phyloP scores from a whole-genome alignment of 2,888 invertebrate species.

The Tholera decimalis region DNA sequence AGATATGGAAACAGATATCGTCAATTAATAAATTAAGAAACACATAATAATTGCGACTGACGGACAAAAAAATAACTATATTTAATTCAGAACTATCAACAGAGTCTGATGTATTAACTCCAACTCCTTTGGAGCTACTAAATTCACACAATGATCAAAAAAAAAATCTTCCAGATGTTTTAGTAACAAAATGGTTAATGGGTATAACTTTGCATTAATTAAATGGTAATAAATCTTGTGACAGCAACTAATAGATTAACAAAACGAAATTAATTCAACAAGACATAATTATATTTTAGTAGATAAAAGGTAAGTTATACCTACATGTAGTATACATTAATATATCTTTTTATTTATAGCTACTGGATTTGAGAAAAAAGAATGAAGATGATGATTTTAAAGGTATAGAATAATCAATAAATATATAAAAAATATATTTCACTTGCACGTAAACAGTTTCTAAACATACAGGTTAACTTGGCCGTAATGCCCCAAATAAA shows the following conservation, averaged over 20 bases:
- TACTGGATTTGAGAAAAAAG: neutral
- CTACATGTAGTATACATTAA: too few species aligned
- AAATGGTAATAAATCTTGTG: constrained; percentile 29
- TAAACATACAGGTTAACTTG: too few species aligned
- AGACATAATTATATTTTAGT: constrained; percentile 1
- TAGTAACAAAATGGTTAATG: constrained; percentile 34
- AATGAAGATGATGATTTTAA: neutral
- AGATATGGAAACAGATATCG: neutral
- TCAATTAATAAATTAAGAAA: constrained; percentile 8
- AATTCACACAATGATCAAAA: constrained; percentile 29
- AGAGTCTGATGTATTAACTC: constrained; percentile 22
- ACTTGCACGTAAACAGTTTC: too few species aligned
- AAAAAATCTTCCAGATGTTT: constrained; percentile 6
- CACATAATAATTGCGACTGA: neutral
- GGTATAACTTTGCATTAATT: constrained; percentile 39
- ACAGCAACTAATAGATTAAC: constrained; percentile 3
- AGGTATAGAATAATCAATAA: too few species aligned
- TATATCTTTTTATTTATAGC: too few species aligned
- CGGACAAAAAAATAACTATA: constrained; percentile 18
- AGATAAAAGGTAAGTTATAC: too few species aligned
- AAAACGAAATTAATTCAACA: constrained; percentile 6
- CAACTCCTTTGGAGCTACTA: constrained; percentile 26
- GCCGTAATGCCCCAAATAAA: too few species aligned
- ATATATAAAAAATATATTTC: too few species aligned
- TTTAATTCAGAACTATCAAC: constrained; percentile 8